These are phyloP conservation scores for Agrotis ipsilon DNA, from an alignment of 2,888 invertebrate genomes.

Conservation along the genomic window DNA sequence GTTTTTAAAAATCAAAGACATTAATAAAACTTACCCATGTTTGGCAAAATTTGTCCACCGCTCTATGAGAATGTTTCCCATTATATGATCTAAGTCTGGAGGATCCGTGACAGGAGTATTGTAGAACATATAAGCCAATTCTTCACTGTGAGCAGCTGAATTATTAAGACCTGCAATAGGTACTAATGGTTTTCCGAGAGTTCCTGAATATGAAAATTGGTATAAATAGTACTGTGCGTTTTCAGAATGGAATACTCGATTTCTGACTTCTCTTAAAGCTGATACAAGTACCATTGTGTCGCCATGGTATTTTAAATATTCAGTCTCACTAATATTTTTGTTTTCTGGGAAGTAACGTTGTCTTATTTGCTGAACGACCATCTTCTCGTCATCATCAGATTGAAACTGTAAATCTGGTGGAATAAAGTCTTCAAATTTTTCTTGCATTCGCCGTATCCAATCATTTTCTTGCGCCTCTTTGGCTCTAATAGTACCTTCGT, in stretches of 20 bases:
- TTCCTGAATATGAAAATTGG: conserved; percentile 85
- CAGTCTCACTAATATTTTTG: conserved; percentile 66
- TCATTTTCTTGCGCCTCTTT: conserved; percentile 76
- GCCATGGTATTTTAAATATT: conserved; percentile 81
- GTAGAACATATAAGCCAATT: conserved; percentile 82
- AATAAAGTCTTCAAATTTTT: conserved; percentile 79
- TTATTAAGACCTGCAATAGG: conserved; percentile 75
- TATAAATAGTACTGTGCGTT: conserved; percentile 77
- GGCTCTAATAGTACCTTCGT: conserved; percentile 84
- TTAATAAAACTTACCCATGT: conserved; percentile 74
- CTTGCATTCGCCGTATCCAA: conserved; percentile 82
- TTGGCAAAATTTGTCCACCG: conserved; percentile 87
- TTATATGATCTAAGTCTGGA: conserved; percentile 69
- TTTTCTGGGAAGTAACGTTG: conserved; percentile 76
- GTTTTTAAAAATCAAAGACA: too few species aligned
- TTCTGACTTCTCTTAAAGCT: conserved; percentile 78
- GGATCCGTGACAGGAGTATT: conserved; percentile 57
- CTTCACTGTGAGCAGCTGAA: conserved; percentile 83
- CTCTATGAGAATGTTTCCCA: conserved; percentile 80
- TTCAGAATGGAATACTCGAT: conserved; percentile 70
- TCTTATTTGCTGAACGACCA: conserved; percentile 73
- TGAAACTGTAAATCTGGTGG: conserved; percentile 81
- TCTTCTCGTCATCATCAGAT: conserved; percentile 66
- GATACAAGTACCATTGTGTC: conserved; percentile 85
- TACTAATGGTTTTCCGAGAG: conserved; percentile 76